A percentile compares a stretch with the other conserved stretches of the same genome.
Evolutionary conservation across 1,140 invertebrate genomes (phyloP).

Genomic region (Solenopsis fugax): DNA sequence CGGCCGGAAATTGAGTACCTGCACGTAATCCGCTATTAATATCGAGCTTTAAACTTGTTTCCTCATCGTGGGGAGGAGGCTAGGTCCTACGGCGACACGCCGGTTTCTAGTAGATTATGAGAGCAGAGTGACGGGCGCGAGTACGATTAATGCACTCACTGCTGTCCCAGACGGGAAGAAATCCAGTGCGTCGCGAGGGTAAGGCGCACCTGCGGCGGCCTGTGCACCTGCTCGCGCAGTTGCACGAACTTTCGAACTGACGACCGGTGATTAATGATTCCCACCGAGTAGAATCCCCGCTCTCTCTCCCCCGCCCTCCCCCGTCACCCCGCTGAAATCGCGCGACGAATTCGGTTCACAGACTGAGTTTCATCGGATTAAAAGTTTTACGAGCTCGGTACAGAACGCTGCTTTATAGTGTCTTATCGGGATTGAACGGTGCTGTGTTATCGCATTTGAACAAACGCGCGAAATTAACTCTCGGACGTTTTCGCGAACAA

Average conservation of each 20-base stretch:
- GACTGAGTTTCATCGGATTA: slow-evolving; percentile 28
- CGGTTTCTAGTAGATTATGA: slow-evolving; percentile 66
- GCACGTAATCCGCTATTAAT: slow-evolving; percentile 76
- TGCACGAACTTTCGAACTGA: slow-evolving; percentile 56
- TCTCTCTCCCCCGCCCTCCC: neutral
- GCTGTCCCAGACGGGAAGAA: slow-evolving; percentile 68
- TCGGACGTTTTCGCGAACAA: neutral
- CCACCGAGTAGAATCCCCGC: slow-evolving; percentile 31
- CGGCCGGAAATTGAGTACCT: slow-evolving; percentile 73
- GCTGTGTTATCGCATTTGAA: slow-evolving; percentile 20
- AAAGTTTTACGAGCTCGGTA: slow-evolving; percentile 35
- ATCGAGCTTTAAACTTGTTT: slow-evolving; percentile 77
- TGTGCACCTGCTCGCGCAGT: slow-evolving; percentile 63
- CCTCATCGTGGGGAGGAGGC: slow-evolving; percentile 60
- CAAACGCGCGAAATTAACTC: slow-evolving; percentile 10
- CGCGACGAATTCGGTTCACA: slow-evolving; percentile 34
- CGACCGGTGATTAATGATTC: slow-evolving; percentile 62
- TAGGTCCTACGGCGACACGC: slow-evolving; percentile 60
- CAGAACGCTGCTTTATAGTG: slow-evolving; percentile 27
- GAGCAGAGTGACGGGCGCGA: slow-evolving; percentile 60
- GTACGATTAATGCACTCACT: slow-evolving; percentile 67
- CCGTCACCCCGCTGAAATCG: slow-evolving; percentile 10
- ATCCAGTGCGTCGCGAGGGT: slow-evolving; percentile 59
- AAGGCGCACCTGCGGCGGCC: slow-evolving; percentile 57
- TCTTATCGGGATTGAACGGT: neutral